Conservation (phyloP, 2,113 vertebrate genomes). For the Chelonoidis abingdonii region DNA sequence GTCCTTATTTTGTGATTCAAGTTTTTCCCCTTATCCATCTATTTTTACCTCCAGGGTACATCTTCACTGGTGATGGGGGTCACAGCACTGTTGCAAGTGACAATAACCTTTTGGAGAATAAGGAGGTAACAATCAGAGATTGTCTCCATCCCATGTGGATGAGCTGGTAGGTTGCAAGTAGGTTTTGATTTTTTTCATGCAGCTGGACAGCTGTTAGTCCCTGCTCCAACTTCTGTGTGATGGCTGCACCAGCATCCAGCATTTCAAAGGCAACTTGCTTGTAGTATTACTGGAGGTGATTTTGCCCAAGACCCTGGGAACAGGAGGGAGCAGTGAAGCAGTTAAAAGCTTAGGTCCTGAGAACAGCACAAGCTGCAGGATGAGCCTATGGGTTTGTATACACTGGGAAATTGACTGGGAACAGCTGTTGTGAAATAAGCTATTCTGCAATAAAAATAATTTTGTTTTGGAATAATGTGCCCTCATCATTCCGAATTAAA, state of each 20-base stretch:
- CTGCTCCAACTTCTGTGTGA: neutral
- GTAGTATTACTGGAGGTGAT: neutral
- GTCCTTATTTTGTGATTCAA: neutral
- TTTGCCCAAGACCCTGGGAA: neutral
- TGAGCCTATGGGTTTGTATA: neutral
- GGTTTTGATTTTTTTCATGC: neutral
- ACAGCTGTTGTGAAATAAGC: neutral
- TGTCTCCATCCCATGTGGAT: accelerated
- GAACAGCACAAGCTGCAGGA: neutral
- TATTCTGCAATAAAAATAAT: neutral
- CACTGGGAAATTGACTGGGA: neutral
- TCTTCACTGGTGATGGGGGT: neutral
- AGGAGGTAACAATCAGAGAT: neutral
- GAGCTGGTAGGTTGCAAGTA: neutral
- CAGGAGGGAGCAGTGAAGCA: neutral
- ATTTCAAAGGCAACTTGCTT: neutral
- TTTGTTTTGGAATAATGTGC: neutral
- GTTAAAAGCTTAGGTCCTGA: accelerated
- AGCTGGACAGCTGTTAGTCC: accelerated
- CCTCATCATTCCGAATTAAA: neutral
- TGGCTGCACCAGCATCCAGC: neutral
- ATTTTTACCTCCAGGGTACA: neutral
- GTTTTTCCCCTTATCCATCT: neutral
- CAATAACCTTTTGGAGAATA: neutral
- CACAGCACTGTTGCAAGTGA: neutral